Percentiles rank a stretch among this genome's conserved stretches.
Evolutionary conservation across 2,113 vertebrate species (phyloP).

Genomic region (Falco punctatus): DNA sequence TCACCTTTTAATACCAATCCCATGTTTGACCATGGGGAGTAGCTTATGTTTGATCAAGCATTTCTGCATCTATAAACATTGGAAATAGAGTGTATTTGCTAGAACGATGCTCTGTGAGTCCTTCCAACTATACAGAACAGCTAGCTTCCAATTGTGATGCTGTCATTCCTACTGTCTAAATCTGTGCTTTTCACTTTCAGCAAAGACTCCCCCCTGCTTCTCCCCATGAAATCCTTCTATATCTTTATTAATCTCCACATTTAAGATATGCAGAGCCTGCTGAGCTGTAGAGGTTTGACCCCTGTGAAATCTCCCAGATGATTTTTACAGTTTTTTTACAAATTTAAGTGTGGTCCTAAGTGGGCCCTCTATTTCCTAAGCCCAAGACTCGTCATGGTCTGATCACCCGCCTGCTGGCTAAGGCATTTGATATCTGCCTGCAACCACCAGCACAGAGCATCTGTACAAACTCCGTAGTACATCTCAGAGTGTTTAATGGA

Average conservation of each 20-base stretch:
- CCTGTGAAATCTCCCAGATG: neutral
- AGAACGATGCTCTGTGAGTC: neutral
- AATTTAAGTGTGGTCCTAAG: neutral
- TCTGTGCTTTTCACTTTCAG: neutral
- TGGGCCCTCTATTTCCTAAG: neutral
- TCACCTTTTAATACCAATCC: neutral
- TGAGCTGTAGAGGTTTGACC: neutral
- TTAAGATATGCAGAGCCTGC: neutral
- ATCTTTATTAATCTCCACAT: neutral
- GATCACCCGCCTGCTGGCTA: neutral
- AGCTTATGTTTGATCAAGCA: neutral
- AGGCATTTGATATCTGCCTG: neutral
- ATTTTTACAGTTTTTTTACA: neutral
- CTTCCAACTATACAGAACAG: neutral
- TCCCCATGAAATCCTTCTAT: neutral
- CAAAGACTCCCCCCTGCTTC: neutral
- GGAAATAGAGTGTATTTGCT: neutral
- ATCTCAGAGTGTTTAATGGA: neutral
- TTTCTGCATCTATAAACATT: neutral
- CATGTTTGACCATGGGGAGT: neutral
- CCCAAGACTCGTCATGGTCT: neutral
- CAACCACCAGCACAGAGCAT: neutral
- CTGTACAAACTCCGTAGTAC: neutral
- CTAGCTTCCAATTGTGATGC: neutral
- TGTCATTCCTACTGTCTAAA: neutral